A percentile compares a stretch with the other conserved stretches of the same genome.
Evolutionary conservation across 2,797 vertebrate species (phyloP).

Genomic region (Cygnus olor): DNA sequence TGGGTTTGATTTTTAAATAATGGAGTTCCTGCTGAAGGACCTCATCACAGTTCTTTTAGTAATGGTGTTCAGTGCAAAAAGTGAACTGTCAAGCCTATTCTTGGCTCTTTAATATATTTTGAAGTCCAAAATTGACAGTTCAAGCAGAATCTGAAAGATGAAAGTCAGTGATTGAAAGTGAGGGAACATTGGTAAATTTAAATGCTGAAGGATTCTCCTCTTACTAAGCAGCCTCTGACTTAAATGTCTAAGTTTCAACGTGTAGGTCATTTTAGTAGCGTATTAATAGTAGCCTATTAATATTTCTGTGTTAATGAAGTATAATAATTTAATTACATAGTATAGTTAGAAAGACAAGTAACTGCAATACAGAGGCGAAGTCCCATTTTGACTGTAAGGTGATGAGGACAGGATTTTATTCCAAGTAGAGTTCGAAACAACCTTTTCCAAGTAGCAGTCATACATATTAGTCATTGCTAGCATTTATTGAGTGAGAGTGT

Average conservation of each 20-base stretch:
- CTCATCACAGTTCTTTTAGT: neutral
- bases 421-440: neutral
- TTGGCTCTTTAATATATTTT: neutral
- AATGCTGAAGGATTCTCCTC: neutral
- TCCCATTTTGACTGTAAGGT: neutral
- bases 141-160: neutral
- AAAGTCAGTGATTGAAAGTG: neutral
- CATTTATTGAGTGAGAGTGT: neutral
- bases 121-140: neutral
- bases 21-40: neutral
- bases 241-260: neutral
- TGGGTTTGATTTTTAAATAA: neutral
- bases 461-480: neutral
- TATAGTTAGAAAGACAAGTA: neutral
- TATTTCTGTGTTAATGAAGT: neutral
- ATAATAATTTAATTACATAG: neutral
- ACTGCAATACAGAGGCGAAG: neutral
- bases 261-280: neutral
- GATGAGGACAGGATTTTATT: neutral
- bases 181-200: neutral
- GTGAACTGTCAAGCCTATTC: neutral
- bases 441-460: neutral
- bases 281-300: neutral
- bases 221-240: neutral
- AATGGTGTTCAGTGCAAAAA: neutral